phyloP scores from a whole-genome alignment of 2,888 invertebrate genomes.

The Athripsodes cinereus region DNA sequence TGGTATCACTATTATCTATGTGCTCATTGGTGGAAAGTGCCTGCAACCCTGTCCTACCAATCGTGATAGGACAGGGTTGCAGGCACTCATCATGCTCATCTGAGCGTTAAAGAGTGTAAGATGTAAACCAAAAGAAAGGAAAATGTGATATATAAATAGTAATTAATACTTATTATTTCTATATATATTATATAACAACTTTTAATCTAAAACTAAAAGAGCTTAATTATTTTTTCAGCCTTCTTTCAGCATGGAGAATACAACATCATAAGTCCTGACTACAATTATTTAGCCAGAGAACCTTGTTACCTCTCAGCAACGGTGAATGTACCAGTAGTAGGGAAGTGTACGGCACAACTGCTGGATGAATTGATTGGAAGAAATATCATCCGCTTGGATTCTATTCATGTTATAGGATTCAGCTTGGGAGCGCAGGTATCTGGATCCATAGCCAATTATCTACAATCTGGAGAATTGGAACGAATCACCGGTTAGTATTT shows the following conservation, averaged over 20 bases:
- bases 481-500: conserved; percentile 49
- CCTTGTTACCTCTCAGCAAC: conserved; percentile 58
- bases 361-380: conserved; percentile 46
- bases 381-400: conserved; percentile 38
- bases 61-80: too few relatives aligned
- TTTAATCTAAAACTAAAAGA: too few relatives aligned
- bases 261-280: conserved; percentile 59
- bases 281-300: conserved; percentile 49
- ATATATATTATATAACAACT: too few relatives aligned
- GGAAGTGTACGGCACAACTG: conserved; percentile 54
- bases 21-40: too few relatives aligned
- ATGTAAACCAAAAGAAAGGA: too few relatives aligned
- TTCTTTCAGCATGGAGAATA: conserved; percentile 50
- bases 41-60: too few relatives aligned
- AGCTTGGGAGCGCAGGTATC: conserved; percentile 59
- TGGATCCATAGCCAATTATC: conserved; percentile 46
- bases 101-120: too few relatives aligned
- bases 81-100: too few relatives aligned
- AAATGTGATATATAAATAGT: too few relatives aligned
- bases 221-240: conserved; percentile 33
- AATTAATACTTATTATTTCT: too few relatives aligned
- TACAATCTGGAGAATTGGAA: conserved; percentile 41
- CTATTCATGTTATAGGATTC: conserved; percentile 57
- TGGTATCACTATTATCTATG: too few relatives aligned
- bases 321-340: conserved; percentile 51